A percentile compares a stretch with the other conserved stretches of the same genome.
Evolutionary conservation across 2,888 invertebrate genomes (phyloP).

Genomic region (Chorisops tibialis): DNA sequence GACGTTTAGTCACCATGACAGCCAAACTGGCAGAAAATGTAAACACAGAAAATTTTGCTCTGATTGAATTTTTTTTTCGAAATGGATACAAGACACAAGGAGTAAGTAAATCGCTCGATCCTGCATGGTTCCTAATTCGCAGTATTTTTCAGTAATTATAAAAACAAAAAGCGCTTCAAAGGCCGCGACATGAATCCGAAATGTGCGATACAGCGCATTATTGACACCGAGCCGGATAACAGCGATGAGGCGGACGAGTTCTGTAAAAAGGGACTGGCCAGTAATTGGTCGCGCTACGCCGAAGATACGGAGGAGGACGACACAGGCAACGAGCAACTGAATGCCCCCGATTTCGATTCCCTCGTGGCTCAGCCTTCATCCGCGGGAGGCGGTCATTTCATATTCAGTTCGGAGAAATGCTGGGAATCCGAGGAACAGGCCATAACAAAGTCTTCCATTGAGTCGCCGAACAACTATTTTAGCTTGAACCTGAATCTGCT

Average conservation of each 20-base stretch:
- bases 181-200: conserved; percentile 11
- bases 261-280: conserved; percentile 36
- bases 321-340: conserved; percentile 43
- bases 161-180: not conserved
- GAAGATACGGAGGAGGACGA: conserved; percentile 39
- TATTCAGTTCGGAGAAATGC: conserved; percentile 52
- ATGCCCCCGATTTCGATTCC: conserved; percentile 49
- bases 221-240: conserved; percentile 36
- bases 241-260: conserved; percentile 49
- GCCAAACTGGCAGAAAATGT: not conserved
- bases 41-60: not conserved
- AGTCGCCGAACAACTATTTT: conserved; percentile 46
- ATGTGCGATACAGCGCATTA: conserved; percentile 43
- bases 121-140: too few relatives aligned
- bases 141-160: conserved; percentile 4
- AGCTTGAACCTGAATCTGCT: conserved; percentile 50
- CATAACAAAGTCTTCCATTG: conserved; percentile 27
- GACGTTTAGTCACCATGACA: conserved; percentile 4
- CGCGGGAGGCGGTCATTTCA: conserved; percentile 46
- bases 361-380: conserved; percentile 48
- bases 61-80: conserved; percentile 5
- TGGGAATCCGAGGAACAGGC: conserved; percentile 47
- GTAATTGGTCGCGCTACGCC: conserved; percentile 34
- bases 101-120: conserved; percentile 43
- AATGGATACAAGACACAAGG: conserved; percentile 48